Conservation (phyloP, 1,140 invertebrate species). For the Chelonus insularis region DNA sequence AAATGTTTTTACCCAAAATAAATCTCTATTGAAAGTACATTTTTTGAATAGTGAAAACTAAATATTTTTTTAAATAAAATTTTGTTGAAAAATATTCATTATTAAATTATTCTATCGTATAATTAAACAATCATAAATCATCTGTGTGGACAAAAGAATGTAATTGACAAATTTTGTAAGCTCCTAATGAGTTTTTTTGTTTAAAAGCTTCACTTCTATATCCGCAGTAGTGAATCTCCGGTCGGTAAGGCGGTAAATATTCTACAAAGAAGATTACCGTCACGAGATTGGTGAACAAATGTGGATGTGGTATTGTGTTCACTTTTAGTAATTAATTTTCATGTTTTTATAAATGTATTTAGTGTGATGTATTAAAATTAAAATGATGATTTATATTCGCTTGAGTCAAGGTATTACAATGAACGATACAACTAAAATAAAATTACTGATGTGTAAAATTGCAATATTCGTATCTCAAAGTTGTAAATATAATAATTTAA, state of each 20-base stretch:
- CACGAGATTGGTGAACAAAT: neutral
- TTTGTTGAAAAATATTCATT: no score
- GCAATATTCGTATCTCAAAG: neutral
- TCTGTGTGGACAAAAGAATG: neutral
- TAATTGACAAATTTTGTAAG: neutral
- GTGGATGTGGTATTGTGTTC: neutral
- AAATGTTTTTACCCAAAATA: no score
- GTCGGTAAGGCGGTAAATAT: constrained; percentile 16
- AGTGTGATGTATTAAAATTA: neutral
- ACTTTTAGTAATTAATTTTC: neutral
- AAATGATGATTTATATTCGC: neutral
- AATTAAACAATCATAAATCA: no score
- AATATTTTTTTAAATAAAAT: no score
- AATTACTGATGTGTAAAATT: constrained; percentile 9
- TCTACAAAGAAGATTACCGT: neutral
- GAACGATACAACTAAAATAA: neutral
- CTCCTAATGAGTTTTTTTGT: neutral
- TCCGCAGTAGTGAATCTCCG: neutral
- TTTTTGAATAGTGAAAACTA: no score
- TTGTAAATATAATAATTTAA: no score
- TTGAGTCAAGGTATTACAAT: neutral
- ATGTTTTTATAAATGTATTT: neutral
- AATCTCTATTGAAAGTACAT: no score
- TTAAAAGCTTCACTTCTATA: neutral
- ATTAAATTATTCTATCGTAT: no score